These are phyloP conservation scores for Ormyrus thymus DNA, from an alignment of 2,888 invertebrate species.

Conservation along the genomic window DNA sequence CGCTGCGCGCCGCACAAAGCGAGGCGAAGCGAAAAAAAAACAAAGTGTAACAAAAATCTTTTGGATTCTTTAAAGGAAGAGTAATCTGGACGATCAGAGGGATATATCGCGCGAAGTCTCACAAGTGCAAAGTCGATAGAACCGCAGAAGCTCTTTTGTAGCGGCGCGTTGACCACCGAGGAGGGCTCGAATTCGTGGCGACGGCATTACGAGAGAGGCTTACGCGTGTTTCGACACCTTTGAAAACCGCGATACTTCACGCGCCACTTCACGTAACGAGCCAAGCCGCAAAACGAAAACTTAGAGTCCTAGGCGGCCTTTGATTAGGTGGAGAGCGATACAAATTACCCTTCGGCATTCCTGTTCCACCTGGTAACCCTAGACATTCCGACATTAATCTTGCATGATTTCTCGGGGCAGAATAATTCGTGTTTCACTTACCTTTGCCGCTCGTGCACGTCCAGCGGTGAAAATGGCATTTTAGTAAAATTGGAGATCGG, in stretches of 20 bases:
- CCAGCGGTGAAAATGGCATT: no score
- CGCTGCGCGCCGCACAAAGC: no score
- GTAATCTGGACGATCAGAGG: slow-evolving; percentile 12
- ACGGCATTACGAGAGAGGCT: background rate
- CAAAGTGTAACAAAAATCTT: no score
- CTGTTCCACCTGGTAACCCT: no score
- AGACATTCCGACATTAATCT: no score
- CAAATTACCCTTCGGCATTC: slow-evolving; percentile 22
- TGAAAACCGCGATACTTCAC: slow-evolving; percentile 47
- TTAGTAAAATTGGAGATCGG: no score
- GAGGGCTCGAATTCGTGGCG: slow-evolving; percentile 8
- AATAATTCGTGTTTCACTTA: no score
- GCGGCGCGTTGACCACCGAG: slow-evolving; percentile 28
- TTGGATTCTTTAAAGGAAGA: no score
- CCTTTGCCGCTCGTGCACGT: no score
- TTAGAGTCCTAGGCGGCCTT: slow-evolving; percentile 8
- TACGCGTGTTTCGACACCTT: slow-evolving; percentile 51
- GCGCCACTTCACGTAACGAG: slow-evolving; percentile 48
- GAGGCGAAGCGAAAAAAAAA: no score
- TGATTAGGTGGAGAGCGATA: slow-evolving; percentile 28
- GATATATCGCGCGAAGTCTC: slow-evolving; percentile 57
- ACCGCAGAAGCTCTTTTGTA: slow-evolving; percentile 56
- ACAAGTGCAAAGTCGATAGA: slow-evolving; percentile 57
- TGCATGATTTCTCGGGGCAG: no score
- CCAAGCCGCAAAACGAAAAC: slow-evolving; percentile 48